Base-by-base conservation (phyloP, 2,888 invertebrate species). In the Calameuta pallipes region DNA sequence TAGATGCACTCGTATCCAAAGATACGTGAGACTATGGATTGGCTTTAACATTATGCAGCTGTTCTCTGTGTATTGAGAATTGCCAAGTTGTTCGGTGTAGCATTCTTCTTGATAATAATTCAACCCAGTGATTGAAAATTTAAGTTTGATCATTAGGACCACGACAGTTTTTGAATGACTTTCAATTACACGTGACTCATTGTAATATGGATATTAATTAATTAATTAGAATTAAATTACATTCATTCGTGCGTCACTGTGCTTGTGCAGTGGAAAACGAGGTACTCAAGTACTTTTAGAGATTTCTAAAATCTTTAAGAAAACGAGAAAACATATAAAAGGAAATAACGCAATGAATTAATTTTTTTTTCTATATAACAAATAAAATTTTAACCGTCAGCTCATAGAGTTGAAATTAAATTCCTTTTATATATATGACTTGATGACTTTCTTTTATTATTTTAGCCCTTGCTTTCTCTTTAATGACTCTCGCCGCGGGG, bases 181-280 rank as follows among this genome's bases (percentile, higher is more conserved):
- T 56, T 56, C 56, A 23, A 23, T 56, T 56, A 56, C 15, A 56
- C 9, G 23, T 56, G 23, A 9, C 56, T 56, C 56, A 56, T 56
- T 56, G 56, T 56, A 23, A 23, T 23, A 56, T 9, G 56, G 56
- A 56, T 56, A 56, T 56, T 56, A 56, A 56, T 56, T 56, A 56
- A 56, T 56, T 56, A 56, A 56, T 56, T 15, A 56, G 2, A 9
- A 9, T 56, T 56, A 23, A 6, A 56, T 56, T 23, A 56, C 56
- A 56, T 56, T 56, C 56, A 56, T 56, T 23, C 56, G 56, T 56
- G 56, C 15, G 30, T 75, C 35, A 75, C 41, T 15, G 70, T 76
- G 71, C n/a, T 76, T 70, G 76, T 76, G 76, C 71, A 70, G 70
- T 31, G 56, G n/a, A 68, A n/a, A 73, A 69, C 73, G 74, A 74